These are phyloP conservation scores for Akabosia matsudoensis DNA, from an alignment of 1,140 invertebrate genomes.

Conservation along the genomic window DNA sequence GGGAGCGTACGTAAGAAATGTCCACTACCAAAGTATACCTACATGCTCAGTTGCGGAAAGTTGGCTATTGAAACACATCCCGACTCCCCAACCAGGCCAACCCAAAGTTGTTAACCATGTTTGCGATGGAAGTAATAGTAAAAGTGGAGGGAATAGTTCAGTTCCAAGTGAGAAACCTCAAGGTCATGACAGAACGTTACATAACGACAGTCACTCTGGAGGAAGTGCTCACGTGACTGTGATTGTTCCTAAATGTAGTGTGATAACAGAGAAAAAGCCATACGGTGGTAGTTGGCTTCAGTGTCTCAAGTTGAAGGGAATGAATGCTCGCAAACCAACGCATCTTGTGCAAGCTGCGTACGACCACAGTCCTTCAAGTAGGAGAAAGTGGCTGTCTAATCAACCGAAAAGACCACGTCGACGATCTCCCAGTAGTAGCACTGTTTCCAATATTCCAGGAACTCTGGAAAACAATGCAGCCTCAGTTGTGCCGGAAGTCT, in stretches of 20 bases:
- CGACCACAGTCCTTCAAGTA: not conserved
- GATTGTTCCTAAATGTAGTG: not conserved
- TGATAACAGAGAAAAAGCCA: not conserved
- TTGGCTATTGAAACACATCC: not conserved
- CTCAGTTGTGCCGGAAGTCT: no score
- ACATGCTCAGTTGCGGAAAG: not conserved
- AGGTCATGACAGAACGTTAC: not conserved
- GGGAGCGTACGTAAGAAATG: not conserved
- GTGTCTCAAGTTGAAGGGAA: not conserved
- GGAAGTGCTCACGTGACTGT: not conserved
- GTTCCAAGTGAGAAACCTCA: not conserved
- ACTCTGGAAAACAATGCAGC: no score
- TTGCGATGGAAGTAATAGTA: not conserved
- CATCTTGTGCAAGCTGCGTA: not conserved
- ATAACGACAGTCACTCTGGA: no score
- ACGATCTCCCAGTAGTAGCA: not conserved
- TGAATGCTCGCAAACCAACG: not conserved
- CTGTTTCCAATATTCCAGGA: not conserved
- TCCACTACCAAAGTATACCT: not conserved
- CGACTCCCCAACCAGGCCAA: not conserved
- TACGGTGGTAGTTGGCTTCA: not conserved
- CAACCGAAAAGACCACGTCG: not conserved
- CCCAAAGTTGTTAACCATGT: not conserved
- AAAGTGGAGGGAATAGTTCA: not conserved
- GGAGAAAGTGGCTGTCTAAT: not conserved